Percentiles rank a stretch among this genome's conserved stretches.
phyloP scores from a whole-genome alignment of 2,888 invertebrate genomes.

The Apodemia duryi region DNA sequence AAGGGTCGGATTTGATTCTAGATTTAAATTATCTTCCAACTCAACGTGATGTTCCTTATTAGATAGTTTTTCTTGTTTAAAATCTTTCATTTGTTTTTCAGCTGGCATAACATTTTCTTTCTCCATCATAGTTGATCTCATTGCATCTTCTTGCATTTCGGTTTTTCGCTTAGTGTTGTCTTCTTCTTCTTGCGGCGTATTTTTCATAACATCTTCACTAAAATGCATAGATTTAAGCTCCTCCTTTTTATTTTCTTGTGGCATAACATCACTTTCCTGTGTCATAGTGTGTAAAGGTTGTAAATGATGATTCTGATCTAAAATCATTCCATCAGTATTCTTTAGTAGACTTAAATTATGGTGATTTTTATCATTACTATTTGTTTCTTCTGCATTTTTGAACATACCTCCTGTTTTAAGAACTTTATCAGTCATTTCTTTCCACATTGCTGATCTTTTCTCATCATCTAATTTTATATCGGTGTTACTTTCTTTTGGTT shows the following conservation, averaged over 20 bases:
- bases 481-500: slow-evolving; percentile 37
- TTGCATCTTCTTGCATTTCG: not conserved
- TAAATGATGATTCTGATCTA: not conserved
- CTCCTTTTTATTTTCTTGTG: not conserved
- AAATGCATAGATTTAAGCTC: not conserved
- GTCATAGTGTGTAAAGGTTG: not conserved
- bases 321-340: not conserved
- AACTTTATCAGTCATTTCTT: slow-evolving; percentile 35
- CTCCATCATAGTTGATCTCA: not conserved
- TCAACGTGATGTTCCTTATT: not conserved
- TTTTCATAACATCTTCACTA: not conserved
- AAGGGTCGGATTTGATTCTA: not conserved
- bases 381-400: slow-evolving; percentile 15
- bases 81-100: not conserved
- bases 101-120: not conserved
- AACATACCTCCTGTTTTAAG: not conserved
- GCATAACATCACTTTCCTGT: not conserved
- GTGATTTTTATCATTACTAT: not conserved
- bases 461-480: slow-evolving; percentile 42
- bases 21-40: not conserved
- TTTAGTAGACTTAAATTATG: not conserved
- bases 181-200: not conserved
- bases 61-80: not conserved
- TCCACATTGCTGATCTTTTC: slow-evolving; percentile 58
- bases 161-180: not conserved